These are phyloP conservation scores for Guaruba guarouba DNA, from an alignment of 2,113 vertebrate genomes.

Conservation along the genomic window DNA sequence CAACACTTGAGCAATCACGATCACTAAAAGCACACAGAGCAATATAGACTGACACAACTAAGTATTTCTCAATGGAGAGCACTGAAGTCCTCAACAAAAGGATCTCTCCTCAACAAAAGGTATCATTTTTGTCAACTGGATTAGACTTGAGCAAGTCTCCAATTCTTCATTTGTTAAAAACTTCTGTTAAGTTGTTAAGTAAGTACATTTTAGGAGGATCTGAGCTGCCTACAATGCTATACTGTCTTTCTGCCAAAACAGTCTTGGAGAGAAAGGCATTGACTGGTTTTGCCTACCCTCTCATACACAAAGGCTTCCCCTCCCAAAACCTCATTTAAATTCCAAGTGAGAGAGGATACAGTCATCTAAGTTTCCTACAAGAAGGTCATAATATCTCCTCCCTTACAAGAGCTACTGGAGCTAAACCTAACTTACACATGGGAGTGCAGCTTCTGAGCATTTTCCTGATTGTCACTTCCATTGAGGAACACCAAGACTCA, in stretches of 20 bases:
- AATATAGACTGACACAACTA: accelerated
- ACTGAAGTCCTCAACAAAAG: not conserved
- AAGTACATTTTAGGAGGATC: not conserved
- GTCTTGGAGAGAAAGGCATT: not conserved
- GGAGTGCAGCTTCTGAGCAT: not conserved
- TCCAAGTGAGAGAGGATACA: not conserved
- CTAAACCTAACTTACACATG: not conserved
- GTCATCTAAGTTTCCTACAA: not conserved
- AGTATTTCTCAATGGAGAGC: not conserved
- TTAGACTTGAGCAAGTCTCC: not conserved
- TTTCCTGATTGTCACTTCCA: not conserved
- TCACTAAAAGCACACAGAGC: not conserved
- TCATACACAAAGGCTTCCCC: not conserved
- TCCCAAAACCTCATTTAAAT: not conserved
- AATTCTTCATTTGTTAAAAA: not conserved
- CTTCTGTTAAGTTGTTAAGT: not conserved
- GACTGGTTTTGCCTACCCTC: not conserved
- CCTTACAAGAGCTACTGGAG: not conserved
- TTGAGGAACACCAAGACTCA: not conserved
- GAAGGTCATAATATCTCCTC: not conserved
- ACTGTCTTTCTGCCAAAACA: not conserved
- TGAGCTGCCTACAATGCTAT: not conserved
- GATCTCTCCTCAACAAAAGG: not conserved
- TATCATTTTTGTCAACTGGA: not conserved
- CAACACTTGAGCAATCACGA: not conserved